Base-by-base conservation (phyloP, 1,140 invertebrate genomes). In the Carcinoscorpius rotundicauda region DNA sequence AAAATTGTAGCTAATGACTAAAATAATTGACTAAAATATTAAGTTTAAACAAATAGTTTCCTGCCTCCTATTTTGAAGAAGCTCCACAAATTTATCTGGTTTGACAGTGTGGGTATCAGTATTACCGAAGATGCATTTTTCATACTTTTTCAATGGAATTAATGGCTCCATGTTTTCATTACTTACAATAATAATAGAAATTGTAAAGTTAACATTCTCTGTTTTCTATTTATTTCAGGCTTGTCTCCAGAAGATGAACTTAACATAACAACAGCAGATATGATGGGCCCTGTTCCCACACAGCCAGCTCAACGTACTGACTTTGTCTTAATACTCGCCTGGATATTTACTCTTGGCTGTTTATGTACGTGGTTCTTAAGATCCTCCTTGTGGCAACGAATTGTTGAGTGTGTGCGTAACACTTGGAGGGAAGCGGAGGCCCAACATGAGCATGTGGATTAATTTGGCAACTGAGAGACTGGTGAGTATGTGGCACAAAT, bases 371-470 rank as follows among this genome's bases (percentile, higher is more conserved):
- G 68, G 86, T 92, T 65, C 83, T 85, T 6, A 83, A 68, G 87
- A 72, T 91, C 90, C 50, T 82, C 81, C 49, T 84, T 86, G 74
- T 95, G 87, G 82, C 84, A 81, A 67, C 85, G 85, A 75, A 85
- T 92, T 68, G 84, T 93, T 1, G 91, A 94, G 74, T 84, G 85
- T 72, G 81, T 94, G 11, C 84, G 89, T 73, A 89, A 87, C 71
- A 90, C 89, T 63, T 95, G 93, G 91, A 81, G 87, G 63, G 92
- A 94, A 78, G 89, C 89, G 6, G 89, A 91, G 71, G 61, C 60
- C 4, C 89, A 95, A 70, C 80, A 81, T 71, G 79, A 82, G 73
- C 89, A 93, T 75, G 86, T 75, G 65, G 80, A 81, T 62, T 81
- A 72, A 74, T 29, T 29, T 29, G 29, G 29, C 29, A 29, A 29